Percentiles rank a stretch among this genome's conserved stretches.
Conservation (phyloP, 1,140 invertebrate genomes). For the Amphibalanus amphitrite region DNA sequence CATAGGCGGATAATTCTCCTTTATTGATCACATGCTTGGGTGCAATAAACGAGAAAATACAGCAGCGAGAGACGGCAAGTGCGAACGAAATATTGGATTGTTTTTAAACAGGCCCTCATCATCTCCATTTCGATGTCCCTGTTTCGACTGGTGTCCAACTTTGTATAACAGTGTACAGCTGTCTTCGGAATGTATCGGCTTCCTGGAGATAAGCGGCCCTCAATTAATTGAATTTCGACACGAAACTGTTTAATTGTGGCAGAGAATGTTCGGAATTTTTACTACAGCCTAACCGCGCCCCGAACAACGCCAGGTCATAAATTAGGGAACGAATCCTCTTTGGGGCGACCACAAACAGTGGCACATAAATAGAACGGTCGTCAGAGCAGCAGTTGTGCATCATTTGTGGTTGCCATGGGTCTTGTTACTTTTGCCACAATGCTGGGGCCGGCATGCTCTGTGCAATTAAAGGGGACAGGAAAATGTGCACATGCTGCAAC, state of each 20-base stretch:
- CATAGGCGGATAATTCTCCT: neutral
- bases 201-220: neutral
- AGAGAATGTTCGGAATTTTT: neutral
- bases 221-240: neutral
- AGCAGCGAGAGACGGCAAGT: neutral
- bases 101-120: neutral
- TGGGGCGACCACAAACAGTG: no score
- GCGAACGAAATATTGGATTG: neutral
- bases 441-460: no score
- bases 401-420: no score
- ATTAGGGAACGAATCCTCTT: no score
- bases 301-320: neutral
- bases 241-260: neutral
- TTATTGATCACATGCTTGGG: conserved; percentile 1
- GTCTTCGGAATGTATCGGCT: neutral
- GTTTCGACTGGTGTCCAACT: neutral
- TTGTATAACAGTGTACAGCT: neutral
- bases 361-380: no score
- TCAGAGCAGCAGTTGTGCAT: no score
- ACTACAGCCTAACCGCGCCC: neutral
- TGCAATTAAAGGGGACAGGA: no score
- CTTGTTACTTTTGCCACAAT: no score
- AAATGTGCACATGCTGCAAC: no score
- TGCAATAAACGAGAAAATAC: neutral
- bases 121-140: neutral